phyloP scores from a whole-genome alignment of 2,113 vertebrate genomes.

The Epinephelus fuscoguttatus region DNA sequence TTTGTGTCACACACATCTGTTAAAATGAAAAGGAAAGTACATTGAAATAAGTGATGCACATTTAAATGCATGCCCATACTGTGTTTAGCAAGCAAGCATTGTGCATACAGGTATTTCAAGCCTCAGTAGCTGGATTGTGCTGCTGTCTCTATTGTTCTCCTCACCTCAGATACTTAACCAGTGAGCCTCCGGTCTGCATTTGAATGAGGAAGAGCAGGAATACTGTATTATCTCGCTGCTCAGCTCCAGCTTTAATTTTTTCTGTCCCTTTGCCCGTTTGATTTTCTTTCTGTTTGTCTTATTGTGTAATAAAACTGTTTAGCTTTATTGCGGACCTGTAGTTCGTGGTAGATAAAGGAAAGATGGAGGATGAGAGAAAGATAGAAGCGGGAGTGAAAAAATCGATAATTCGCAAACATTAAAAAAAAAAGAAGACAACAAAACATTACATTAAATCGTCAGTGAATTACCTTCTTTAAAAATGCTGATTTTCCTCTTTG shows the following conservation, averaged over 20 bases:
- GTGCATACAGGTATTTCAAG: constrained; percentile 32
- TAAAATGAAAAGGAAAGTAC: constrained; percentile 30
- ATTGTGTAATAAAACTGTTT: constrained; percentile 48
- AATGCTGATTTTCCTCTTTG: constrained; percentile 34
- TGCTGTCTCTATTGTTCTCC: constrained; percentile 39
- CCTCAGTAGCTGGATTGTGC: constrained; percentile 14
- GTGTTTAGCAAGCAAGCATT: constrained; percentile 11
- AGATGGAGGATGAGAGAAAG: constrained; percentile 46
- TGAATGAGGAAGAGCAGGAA: constrained; percentile 31
- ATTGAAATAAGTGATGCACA: neutral
- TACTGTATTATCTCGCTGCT: neutral
- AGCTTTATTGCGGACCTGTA: constrained; percentile 45
- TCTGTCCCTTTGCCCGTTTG: constrained; percentile 9
- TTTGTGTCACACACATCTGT: constrained; percentile 26
- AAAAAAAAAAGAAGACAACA: constrained; percentile 1
- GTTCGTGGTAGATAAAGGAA: constrained; percentile 41
- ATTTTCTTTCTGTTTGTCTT: constrained; percentile 40
- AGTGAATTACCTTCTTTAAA: constrained; percentile 56
- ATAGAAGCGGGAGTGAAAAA: constrained; percentile 24
- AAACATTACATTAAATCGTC: constrained; percentile 35
- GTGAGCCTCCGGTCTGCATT: constrained; percentile 37
- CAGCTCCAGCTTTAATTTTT: neutral
- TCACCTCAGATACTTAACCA: constrained; percentile 32
- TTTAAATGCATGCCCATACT: constrained; percentile 38
- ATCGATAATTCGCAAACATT: constrained; percentile 60